These are phyloP conservation scores for Aricia agestis DNA, from an alignment of 1,140 invertebrate genomes.

Conservation along the genomic window DNA sequence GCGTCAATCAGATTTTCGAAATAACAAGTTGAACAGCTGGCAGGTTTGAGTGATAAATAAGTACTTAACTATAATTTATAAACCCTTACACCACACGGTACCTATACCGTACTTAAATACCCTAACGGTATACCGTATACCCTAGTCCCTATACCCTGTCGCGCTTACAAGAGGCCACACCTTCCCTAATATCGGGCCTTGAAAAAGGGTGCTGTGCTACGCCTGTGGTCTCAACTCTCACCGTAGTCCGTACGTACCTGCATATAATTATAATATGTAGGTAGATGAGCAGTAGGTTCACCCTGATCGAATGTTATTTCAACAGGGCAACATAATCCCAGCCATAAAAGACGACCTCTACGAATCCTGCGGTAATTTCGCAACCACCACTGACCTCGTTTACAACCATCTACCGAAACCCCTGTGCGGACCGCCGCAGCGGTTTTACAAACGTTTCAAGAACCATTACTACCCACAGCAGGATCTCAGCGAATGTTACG, in stretches of 20 bases:
- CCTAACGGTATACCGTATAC: no score
- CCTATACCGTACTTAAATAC: no score
- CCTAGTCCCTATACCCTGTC: no score
- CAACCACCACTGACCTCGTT: conserved; percentile 54
- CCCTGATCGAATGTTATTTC: not conserved
- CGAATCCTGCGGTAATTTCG: conserved; percentile 52
- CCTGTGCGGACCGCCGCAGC: conserved; percentile 53
- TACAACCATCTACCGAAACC: conserved; percentile 62
- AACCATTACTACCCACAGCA: conserved; percentile 65
- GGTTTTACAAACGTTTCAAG: conserved; percentile 51
- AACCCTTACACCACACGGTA: no score
- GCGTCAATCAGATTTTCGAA: conserved; percentile 53
- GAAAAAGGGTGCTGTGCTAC: no score
- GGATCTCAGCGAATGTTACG: conserved; percentile 60
- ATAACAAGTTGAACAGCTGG: conserved; percentile 56
- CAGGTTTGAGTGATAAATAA: conserved; percentile 37
- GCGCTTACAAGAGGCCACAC: no score
- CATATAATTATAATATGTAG: no score
- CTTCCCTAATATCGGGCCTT: no score
- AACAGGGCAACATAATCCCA: conserved; percentile 46
- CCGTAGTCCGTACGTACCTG: no score
- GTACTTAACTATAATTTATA: no score
- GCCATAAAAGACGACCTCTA: conserved; percentile 58
- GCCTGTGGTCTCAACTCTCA: no score
- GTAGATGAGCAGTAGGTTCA: no score